These are phyloP conservation scores for Aricia agestis DNA, from an alignment of 1,140 invertebrate species.

Conservation along the genomic window DNA sequence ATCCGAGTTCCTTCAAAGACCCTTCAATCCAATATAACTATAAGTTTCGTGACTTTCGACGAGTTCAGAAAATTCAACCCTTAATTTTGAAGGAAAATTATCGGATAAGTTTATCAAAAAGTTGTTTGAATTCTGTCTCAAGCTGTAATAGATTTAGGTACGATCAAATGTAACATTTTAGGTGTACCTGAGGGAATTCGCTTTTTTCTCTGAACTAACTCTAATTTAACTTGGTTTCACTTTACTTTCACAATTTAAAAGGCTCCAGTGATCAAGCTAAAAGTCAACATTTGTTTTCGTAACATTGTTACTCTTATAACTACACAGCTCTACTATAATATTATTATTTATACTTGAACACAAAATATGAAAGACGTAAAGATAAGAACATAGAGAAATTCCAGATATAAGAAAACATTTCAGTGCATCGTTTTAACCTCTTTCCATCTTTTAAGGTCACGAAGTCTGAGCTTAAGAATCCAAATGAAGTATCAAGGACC, in stretches of 20 bases:
- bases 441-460: background rate
- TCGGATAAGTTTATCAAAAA: slow-evolving; percentile 1
- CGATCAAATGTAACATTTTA: slow-evolving; percentile 35
- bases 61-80: background rate
- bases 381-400: background rate
- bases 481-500: background rate
- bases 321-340: background rate
- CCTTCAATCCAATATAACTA: background rate
- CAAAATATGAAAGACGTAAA: too few relatives aligned
- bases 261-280: background rate
- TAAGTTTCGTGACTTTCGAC: slow-evolving; percentile 1
- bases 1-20: background rate
- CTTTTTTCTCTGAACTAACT: background rate
- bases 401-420: background rate
- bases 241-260: slow-evolving; percentile 13
- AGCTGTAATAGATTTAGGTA: slow-evolving; percentile 29
- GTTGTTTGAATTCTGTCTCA: background rate
- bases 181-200: slow-evolving; percentile 29
- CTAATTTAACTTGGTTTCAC: slow-evolving; percentile 36
- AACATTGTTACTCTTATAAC: background rate
- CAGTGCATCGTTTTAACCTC: background rate
- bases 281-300: background rate
- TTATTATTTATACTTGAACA: too few relatives aligned
- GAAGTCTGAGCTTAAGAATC: background rate
- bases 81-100: slow-evolving; percentile 9